A percentile compares a stretch with the other conserved stretches of the same genome.
phyloP scores from a whole-genome alignment of 1,140 invertebrate species.

The Drosophila kepulauana region DNA sequence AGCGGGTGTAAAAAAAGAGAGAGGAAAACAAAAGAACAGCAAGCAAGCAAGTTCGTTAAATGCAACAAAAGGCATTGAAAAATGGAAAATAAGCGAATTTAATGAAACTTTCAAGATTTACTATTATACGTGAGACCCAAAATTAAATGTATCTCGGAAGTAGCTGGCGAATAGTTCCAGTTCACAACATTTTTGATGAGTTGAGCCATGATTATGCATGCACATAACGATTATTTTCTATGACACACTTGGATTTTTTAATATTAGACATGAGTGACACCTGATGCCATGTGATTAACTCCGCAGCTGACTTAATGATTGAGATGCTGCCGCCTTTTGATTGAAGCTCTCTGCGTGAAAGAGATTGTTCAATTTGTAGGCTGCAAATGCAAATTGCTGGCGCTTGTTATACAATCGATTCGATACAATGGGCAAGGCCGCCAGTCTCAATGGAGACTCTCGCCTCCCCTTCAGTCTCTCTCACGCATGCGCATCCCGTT shows the following conservation, averaged over 20 bases:
- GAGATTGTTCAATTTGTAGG: slow-evolving; percentile 15
- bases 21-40: slow-evolving; percentile 5
- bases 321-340: background rate
- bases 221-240: slow-evolving; percentile 41
- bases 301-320: slow-evolving; percentile 23
- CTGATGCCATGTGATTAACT: slow-evolving; percentile 37
- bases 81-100: background rate
- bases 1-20: background rate
- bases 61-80: slow-evolving; percentile 4
- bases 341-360: background rate
- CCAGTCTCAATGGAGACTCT: slow-evolving; percentile 2
- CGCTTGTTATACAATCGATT: slow-evolving; percentile 42
- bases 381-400: slow-evolving; percentile 26
- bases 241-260: slow-evolving; percentile 39
- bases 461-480: slow-evolving; percentile 7
- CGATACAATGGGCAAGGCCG: slow-evolving; percentile 35
- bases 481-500: slow-evolving; percentile 28
- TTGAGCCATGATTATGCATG: slow-evolving; percentile 24
- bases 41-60: background rate
- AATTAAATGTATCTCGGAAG: no score
- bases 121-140: background rate
- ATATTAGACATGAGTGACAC: slow-evolving; percentile 23
- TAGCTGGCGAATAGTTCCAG: no score
- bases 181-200: no score
- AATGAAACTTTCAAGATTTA: background rate